Conservation (phyloP, 2,888 invertebrate genomes). For the Drosophila stalkeri region DNA sequence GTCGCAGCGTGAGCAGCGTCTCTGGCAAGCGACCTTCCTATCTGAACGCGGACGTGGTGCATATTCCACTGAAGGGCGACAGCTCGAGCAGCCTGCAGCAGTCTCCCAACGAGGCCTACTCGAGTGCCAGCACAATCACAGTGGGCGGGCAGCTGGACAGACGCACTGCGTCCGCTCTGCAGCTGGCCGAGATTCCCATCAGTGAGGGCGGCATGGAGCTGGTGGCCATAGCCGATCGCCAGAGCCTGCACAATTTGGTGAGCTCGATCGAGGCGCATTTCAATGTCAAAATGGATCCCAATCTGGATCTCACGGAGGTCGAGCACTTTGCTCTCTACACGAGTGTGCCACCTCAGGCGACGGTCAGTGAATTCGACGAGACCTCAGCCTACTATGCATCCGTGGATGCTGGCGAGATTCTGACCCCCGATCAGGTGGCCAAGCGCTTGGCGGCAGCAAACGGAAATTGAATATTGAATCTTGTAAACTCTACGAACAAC, state of each 20-base stretch:
- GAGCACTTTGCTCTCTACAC: conserved; percentile 95
- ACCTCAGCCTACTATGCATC: conserved; percentile 94
- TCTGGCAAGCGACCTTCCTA: conserved; percentile 87
- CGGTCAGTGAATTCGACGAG: conserved; percentile 94
- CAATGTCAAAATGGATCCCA: conserved; percentile 85
- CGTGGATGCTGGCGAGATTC: conserved; percentile 91
- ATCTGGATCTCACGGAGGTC: conserved; percentile 92
- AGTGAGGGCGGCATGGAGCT: conserved; percentile 87
- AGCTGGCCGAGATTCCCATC: conserved; percentile 85
- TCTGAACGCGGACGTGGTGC: conserved; percentile 88
- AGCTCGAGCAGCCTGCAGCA: conserved; percentile 86
- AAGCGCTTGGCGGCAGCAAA: conserved; percentile 82
- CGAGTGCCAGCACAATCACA: conserved; percentile 84
- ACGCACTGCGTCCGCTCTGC: conserved; percentile 85
- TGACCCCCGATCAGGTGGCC: conserved; percentile 85
- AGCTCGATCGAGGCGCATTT: conserved; percentile 83
- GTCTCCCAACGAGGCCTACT: conserved; percentile 84
- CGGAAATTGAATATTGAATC: conserved; percentile 29
- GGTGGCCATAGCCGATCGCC: conserved; percentile 86
- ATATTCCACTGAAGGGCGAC: conserved; percentile 89
- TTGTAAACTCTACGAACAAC: background rate
- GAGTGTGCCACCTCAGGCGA: conserved; percentile 93
- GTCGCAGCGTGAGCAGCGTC: conserved; percentile 88
- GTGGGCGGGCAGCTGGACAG: conserved; percentile 84
- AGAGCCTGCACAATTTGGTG: conserved; percentile 84